A percentile compares a stretch with the other conserved stretches of the same genome.
Conservation (phyloP, 2,797 vertebrate genomes). For the Poeciliopsis turneri region DNA sequence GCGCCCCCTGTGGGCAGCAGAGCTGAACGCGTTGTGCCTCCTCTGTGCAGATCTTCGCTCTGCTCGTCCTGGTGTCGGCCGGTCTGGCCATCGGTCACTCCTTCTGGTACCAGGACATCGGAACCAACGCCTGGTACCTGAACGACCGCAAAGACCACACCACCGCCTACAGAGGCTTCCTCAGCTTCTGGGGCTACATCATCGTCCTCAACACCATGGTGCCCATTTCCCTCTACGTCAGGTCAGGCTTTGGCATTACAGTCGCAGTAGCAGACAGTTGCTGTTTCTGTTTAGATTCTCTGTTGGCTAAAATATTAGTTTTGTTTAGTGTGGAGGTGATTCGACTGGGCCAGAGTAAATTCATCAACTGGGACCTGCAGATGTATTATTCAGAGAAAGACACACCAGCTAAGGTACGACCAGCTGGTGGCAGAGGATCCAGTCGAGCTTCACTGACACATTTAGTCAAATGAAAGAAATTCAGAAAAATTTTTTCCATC, state of each 20-base stretch:
- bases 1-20: background rate
- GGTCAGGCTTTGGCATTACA: conserved; percentile 75
- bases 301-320: background rate
- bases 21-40: too few species aligned
- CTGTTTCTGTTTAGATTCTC: background rate
- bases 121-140: conserved; percentile 90
- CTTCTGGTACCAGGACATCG: conserved; percentile 91
- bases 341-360: conserved; percentile 94
- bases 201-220: conserved; percentile 99
- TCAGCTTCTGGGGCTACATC: conserved; percentile 97
- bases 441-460: background rate
- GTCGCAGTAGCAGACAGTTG: too few species aligned
- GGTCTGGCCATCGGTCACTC: conserved; percentile 94
- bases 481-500: background rate
- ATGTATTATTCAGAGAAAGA: conserved; percentile 94
- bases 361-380: conserved; percentile 99
- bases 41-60: conserved; percentile 85
- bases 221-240: conserved; percentile 98
- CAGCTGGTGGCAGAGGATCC: background rate
- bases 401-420: conserved; percentile 85
- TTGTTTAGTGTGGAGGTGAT: conserved; percentile 91
- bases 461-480: background rate
- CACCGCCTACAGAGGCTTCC: conserved; percentile 88
- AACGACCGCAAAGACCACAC: conserved; percentile 68
- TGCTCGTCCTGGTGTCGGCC: conserved; percentile 87